Percentiles rank a stretch among this genome's conserved stretches.
Conservation (phyloP, 64 coral and sea anemone species). For the Stichodactyla helianthus region DNA sequence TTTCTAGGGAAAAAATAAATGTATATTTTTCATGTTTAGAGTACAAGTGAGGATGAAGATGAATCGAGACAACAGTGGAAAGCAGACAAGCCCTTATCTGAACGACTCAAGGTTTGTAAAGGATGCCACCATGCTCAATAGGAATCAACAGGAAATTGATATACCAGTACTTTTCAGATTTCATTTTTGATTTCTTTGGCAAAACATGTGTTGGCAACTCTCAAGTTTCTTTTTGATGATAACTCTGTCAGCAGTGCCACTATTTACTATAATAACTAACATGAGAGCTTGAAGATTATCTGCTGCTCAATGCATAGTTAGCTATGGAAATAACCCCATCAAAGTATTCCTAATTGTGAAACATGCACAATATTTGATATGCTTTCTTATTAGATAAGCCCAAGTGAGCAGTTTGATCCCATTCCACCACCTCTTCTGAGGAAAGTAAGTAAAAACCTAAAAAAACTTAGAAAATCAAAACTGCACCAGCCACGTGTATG, state of each 20-base stretch:
- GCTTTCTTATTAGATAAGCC: slow-evolving; percentile 46
- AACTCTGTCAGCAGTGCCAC: too few relatives aligned
- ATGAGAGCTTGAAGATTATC: too few relatives aligned
- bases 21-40: background rate
- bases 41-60: slow-evolving; percentile 52
- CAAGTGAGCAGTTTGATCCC: slow-evolving; percentile 75
- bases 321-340: too few relatives aligned
- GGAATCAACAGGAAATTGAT: too few relatives aligned
- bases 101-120: slow-evolving; percentile 76
- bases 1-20: background rate
- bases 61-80: slow-evolving; percentile 65
- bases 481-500: background rate
- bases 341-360: too few relatives aligned
- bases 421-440: slow-evolving; percentile 75
- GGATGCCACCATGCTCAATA: too few relatives aligned
- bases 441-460: slow-evolving; percentile 42
- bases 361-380: background rate
- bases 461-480: background rate
- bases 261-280: too few relatives aligned
- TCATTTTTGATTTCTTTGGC: too few relatives aligned
- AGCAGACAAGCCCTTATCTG: slow-evolving; percentile 84
- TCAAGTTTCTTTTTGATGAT: too few relatives aligned
- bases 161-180: background rate
- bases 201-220: too few relatives aligned
- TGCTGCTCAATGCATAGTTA: too few relatives aligned